phyloP scores from a whole-genome alignment of 2,113 vertebrate species.

The Pimephales promelas region DNA sequence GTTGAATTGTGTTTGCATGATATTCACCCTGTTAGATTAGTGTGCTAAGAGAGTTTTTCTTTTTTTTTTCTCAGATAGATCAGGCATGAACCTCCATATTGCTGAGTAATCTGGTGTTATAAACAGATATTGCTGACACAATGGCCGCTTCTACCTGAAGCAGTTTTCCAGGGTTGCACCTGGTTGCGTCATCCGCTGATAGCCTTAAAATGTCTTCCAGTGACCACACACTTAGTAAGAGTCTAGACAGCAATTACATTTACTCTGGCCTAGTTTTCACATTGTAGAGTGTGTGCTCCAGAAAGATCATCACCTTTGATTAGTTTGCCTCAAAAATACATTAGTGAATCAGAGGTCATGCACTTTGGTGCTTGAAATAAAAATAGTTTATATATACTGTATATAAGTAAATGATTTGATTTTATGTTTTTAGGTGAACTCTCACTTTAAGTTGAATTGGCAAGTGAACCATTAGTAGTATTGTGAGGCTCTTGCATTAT shows the following conservation, averaged over 20 bases:
- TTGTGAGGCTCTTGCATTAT: not conserved
- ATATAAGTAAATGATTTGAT: no score
- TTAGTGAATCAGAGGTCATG: conserved; percentile 9
- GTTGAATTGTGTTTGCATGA: not conserved
- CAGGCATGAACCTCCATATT: conserved; percentile 8
- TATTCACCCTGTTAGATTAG: not conserved
- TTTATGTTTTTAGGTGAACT: not conserved
- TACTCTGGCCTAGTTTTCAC: conserved; percentile 38
- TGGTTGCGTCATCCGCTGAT: conserved; percentile 51
- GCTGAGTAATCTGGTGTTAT: conserved; percentile 53
- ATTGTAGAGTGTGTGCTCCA: not conserved
- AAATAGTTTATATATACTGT: no score
- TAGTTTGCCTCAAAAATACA: conserved; percentile 19
- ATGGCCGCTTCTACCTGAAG: conserved; percentile 37
- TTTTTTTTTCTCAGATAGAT: no score
- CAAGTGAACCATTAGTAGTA: not conserved
- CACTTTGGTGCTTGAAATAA: conserved; percentile 17
- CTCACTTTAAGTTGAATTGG: not conserved
- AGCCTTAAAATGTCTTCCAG: conserved; percentile 52
- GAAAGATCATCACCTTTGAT: conserved; percentile 27
- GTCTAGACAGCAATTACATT: conserved; percentile 44
- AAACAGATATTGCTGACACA: conserved; percentile 51
- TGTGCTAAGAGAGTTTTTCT: not conserved
- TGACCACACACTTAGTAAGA: conserved; percentile 42
- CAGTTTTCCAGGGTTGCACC: conserved; percentile 47